A percentile compares a stretch with the other conserved stretches of the same genome.
These are phyloP conservation scores for Sminthurinus signatus DNA, from an alignment of 1,140 invertebrate genomes.

Conservation along the genomic window DNA sequence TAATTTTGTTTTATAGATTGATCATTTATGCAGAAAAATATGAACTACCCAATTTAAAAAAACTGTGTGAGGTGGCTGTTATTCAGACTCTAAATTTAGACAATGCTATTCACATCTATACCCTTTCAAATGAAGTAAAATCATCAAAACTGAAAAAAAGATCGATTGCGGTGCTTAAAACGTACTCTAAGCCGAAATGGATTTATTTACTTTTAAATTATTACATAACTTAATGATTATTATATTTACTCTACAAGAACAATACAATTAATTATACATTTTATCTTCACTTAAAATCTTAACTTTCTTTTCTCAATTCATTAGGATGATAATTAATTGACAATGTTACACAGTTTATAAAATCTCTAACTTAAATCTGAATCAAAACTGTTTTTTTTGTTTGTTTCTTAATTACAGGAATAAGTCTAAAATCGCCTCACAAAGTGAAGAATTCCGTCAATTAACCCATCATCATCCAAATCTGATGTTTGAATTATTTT, in stretches of 20 bases:
- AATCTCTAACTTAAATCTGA: neutral
- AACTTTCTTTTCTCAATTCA: neutral
- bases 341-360: neutral
- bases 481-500: conserved; percentile 35
- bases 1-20: no score
- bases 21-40: conserved; percentile 22
- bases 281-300: neutral
- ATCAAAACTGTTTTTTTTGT: no score
- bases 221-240: neutral
- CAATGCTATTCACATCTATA: conserved; percentile 33
- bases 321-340: neutral
- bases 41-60: conserved; percentile 27
- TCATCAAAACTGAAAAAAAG: conserved; percentile 16
- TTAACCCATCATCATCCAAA: conserved; percentile 27
- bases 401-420: conserved; percentile 24
- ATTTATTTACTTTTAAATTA: neutral
- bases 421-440: conserved; percentile 26
- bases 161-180: conserved; percentile 29
- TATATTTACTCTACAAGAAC: neutral
- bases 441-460: conserved; percentile 29
- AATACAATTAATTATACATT: neutral
- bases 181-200: conserved; percentile 13
- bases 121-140: conserved; percentile 13
- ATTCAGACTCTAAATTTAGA: conserved; percentile 19
- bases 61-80: conserved; percentile 23